Base-by-base conservation (phyloP, 2,113 vertebrate genomes). In the Elgaria multicarinata region DNA sequence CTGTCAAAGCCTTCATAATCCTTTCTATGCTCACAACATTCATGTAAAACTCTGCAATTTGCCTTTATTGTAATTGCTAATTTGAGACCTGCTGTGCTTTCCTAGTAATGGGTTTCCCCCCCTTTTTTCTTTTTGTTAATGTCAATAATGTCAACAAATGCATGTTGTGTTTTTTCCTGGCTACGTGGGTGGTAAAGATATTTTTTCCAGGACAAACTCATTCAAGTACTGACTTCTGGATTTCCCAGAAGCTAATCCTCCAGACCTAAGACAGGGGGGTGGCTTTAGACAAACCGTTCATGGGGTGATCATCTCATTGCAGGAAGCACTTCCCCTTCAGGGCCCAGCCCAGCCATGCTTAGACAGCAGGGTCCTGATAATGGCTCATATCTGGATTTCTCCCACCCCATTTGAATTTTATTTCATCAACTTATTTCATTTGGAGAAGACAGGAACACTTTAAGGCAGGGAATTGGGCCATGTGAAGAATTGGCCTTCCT, bases 61-160 rank as follows among this genome's bases (percentile, higher is more conserved):
- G 79, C 92, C 88, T 93, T 90, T 93, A 87, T 91, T 92, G 83
- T 94, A 95, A 91, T 95, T 95, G 90, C 79, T 93, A 91, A 85
- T 94, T 90, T 87, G 90, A 94, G 91, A 93, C 93, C 85, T 87
- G n/a, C 74, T 93, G 74, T 93, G 33, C 55, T 94, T 88, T 87
- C 85, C 93, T 95, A 95, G 93, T 92, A 90, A 96, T 69, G n/a
- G n/a, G n/a, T n/a, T n/a, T n/a, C n/a, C n/a, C n/a, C n/a, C n/a
- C n/a, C n/a, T n/a, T n/a, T n/a, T n/a, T n/a, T n/a, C n/a, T n/a
- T n/a, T n/a, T n/a, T n/a, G n/a, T n/a, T n/a, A n/a, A n/a, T n/a
- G n/a, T n/a, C n/a, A n/a, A n/a, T n/a, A n/a, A n/a, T n/a, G n/a
- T n/a, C n/a, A n/a, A n/a, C n/a, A n/a, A n/a, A n/a, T 90, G 83